Evolutionary conservation across 2,797 vertebrate genomes (phyloP), one percentile per base, ranked within the genome.

Genomic region (Hirundo rustica): DNA sequence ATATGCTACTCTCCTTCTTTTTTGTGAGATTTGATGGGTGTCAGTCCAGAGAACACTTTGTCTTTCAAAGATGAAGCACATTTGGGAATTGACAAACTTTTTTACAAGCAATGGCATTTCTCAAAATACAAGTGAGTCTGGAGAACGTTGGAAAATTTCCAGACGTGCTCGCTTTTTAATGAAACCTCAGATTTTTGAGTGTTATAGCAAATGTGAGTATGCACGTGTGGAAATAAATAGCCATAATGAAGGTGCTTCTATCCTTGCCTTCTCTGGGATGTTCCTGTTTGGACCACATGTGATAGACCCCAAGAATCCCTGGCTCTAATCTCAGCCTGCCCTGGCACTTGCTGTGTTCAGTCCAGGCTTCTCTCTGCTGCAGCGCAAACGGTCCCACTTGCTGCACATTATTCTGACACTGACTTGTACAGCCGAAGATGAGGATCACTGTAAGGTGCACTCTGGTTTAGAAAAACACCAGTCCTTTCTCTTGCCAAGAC

Each of bases 41-140:
- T 65, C 83, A 92, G 30, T 71, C 70, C 57, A 83, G 61, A 71
- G 64, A 85, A 85, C 13, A 11, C 10, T n/a, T 17, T 78, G 58
- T 32, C 64, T 93, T 88, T 93, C 67, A 82, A 82, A 76, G 40
- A 62, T 40, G 26, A 5, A 32, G 44, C 2, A 7, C n/a, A 51
- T 90, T 93, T 95, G 36, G 38, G 57, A 89, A 71, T 80, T 93
- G 57, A 77, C 26, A 47, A 90, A 88, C 40, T 58, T 40, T 70
- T 83, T 70, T 57, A 55, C 48, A 73, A 77, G 74, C 34, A 85
- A 51, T 53, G 65, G 29, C 83, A 85, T 88, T 93, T 96, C 55
- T 67, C 27, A 76, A 66, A 92, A 36, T 50, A 51, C 51, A 78
- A 89, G 25, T 12, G 25, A 88, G 61, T 10, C 42, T 58, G 47